Base-by-base conservation (phyloP, 1,140 invertebrate species). In the Drosophila ficusphila region DNA sequence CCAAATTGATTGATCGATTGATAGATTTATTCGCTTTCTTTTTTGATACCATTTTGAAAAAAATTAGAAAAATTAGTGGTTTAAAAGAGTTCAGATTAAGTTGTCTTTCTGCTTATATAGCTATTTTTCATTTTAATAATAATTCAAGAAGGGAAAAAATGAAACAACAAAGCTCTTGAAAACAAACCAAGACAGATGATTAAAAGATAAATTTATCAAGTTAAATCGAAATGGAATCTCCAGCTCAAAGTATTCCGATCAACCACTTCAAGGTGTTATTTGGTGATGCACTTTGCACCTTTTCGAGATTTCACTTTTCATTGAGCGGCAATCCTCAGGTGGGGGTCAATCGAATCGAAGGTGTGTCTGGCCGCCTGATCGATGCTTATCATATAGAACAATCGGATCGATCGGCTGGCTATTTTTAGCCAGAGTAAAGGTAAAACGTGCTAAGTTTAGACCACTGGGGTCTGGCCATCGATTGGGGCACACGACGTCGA, bases 401-500 rank as follows among this genome's bases (percentile, higher is more conserved):
- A 76, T 81, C 18, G 44, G 81, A 76, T 81, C 18, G 44, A 34
- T 67, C 23, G 14, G 25, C 31, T n/a, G 19, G 4, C 33, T 73
- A 52, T 76, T 64, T 61, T 39, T 74, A 70, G 75, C 51, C 56
- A 41, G 25, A 53, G 60, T 54, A 85, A 83, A 85, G 79, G 79
- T 85, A 85, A 81, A 81, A 76, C 42, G 31, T 14, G 19, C 68
- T 82, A 82, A 60, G 52, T 39, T 73, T 82, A 82, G 77, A 56
- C 9, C 54, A 19, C 46, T 36, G 54, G 54, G 39, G 49, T 44
- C 51, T 86, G 79, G 62, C 81, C 76, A 86, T 85, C 79, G 79
- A 86, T 85, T 85, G 81, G 62, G 82, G 76, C 81, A 81, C 76
- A 85, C 81, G 81, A 42, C 27, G 41, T 49, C 60, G 36, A 64